Evolutionary conservation across 1,140 invertebrate species (phyloP).

Genomic region (Forficula auricularia): DNA sequence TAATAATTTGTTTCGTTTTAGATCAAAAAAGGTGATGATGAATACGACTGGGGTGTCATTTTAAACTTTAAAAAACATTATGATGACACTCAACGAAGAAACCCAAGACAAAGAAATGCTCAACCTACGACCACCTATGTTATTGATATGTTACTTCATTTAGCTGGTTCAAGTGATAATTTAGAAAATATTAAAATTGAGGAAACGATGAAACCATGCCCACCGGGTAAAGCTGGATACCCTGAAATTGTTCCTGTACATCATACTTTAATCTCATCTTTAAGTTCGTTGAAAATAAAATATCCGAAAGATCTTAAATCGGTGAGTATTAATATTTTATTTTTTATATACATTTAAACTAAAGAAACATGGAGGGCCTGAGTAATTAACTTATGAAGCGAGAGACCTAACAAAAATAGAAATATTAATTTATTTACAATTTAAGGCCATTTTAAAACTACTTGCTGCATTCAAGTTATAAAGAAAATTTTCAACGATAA

Average conservation of each 20-base stretch:
- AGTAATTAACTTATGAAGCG: too few relatives aligned
- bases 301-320: conserved; percentile 77
- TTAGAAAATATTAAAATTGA: too few relatives aligned
- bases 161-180: conserved; percentile 29
- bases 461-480: too few relatives aligned
- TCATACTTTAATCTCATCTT: conserved; percentile 62
- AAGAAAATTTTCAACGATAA: too few relatives aligned
- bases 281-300: conserved; percentile 80
- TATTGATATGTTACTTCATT: conserved; percentile 67
- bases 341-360: too few relatives aligned
- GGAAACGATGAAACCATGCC: conserved; percentile 31
- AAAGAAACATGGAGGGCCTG: too few relatives aligned
- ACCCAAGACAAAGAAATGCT: conserved; percentile 30
- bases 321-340: too few relatives aligned
- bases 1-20: conserved; percentile 26
- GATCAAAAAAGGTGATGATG: conserved; percentile 66
- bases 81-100: conserved; percentile 23
- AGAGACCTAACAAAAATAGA: too few relatives aligned
- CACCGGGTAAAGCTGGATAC: conserved; percentile 48
- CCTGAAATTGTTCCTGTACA: conserved; percentile 79
- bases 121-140: conserved; percentile 51
- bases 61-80: conserved; percentile 73
- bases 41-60: conserved; percentile 93
- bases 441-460: too few relatives aligned
- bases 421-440: too few relatives aligned